phyloP scores from a whole-genome alignment of 1,140 invertebrate genomes.

The Antheraea mylitta region DNA sequence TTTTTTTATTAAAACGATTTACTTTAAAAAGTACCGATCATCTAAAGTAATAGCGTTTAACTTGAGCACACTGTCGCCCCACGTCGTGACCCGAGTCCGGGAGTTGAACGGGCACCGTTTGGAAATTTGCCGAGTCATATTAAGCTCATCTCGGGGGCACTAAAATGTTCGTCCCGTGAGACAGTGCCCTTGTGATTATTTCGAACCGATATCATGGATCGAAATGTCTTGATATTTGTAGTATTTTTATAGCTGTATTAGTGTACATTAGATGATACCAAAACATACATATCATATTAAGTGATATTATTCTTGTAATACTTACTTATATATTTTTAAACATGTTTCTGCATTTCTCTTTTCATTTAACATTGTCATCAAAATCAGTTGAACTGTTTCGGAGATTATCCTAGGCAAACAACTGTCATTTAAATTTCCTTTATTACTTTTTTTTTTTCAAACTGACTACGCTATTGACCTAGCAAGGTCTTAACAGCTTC shows the following conservation, averaged over 20 bases:
- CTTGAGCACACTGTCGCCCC: conserved; percentile 4
- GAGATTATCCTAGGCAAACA: too few species aligned
- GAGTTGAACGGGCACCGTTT: conserved; percentile 15
- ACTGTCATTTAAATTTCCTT: too few species aligned
- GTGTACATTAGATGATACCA: conserved; percentile 8
- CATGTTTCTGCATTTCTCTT: too few species aligned
- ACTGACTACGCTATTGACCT: too few species aligned
- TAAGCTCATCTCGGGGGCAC: conserved; percentile 49
- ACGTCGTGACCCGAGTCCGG: neutral
- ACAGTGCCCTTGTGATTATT: conserved; percentile 43
- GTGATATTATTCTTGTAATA: too few species aligned
- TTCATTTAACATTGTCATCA: too few species aligned
- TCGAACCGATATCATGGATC: conserved; percentile 11
- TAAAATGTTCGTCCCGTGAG: conserved; percentile 35
- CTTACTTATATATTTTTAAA: too few species aligned
- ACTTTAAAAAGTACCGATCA: conserved; percentile 5
- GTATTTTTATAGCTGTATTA: neutral
- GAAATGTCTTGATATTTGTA: conserved; percentile 23
- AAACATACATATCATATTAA: too few species aligned
- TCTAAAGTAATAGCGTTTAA: conserved; percentile 7
- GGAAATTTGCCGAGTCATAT: conserved; percentile 59
- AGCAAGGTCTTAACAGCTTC: too few species aligned
- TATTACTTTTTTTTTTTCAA: too few species aligned
- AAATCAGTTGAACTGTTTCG: too few species aligned
- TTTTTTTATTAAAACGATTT: neutral